Percentiles rank a stretch among this genome's conserved stretches.
phyloP scores from a whole-genome alignment of 2,113 vertebrate genomes.

The Meleagris gallopavo region DNA sequence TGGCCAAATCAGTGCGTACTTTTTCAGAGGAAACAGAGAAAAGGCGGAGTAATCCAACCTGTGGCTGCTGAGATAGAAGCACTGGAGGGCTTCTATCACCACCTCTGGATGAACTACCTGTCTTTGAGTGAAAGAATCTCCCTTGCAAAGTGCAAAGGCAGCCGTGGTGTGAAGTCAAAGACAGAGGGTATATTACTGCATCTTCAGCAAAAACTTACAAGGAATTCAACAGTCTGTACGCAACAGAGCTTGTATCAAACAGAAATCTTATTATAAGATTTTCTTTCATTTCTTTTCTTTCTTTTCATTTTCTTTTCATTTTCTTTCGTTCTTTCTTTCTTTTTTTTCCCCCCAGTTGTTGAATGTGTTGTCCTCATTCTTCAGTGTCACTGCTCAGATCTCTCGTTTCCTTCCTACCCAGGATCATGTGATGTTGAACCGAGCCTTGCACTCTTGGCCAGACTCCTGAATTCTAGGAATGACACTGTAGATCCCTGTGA shows the following conservation, averaged over 20 bases:
- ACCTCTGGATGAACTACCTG: background rate
- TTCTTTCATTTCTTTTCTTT: too few species aligned
- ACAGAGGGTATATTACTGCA: background rate
- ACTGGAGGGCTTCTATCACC: background rate
- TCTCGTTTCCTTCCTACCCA: slow-evolving; percentile 29
- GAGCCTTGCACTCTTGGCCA: slow-evolving; percentile 46
- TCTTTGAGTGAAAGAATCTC: background rate
- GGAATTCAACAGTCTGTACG: background rate
- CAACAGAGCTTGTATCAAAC: slow-evolving; percentile 60
- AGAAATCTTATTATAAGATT: too few species aligned
- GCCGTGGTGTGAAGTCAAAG: background rate
- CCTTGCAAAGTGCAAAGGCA: background rate
- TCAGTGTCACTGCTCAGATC: background rate
- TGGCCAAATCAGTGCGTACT: too few species aligned
- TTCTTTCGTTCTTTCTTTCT: too few species aligned
- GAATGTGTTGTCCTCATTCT: background rate
- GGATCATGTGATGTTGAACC: slow-evolving; percentile 52
- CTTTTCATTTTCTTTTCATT: background rate
- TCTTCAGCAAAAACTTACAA: background rate
- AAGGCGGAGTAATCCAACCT: too few species aligned
- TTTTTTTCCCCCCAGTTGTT: too few species aligned
- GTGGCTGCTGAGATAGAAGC: background rate
- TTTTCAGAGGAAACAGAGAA: too few species aligned
- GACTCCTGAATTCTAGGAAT: slow-evolving; percentile 71
- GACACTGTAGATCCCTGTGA: slow-evolving; percentile 68